Conservation (phyloP, 2,797 vertebrate species). For the Chiloscyllium punctatum region DNA sequence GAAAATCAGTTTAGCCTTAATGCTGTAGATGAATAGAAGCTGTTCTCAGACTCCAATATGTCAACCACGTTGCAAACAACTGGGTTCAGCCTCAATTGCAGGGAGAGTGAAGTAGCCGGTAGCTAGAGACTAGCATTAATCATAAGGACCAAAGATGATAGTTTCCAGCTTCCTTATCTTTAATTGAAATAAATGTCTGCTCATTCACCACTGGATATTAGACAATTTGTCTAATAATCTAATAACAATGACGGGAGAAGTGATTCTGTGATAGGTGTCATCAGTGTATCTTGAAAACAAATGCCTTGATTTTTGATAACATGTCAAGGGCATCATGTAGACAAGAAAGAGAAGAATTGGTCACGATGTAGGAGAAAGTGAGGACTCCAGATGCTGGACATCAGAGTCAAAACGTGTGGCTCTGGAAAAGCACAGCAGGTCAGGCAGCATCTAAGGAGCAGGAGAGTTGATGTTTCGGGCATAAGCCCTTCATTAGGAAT, state of each 20-base stretch:
- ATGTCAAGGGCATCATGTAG: neutral
- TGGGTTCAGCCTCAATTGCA: neutral
- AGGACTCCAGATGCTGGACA: too few relatives aligned
- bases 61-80: neutral
- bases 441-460: too few relatives aligned
- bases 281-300: neutral
- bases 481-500: too few relatives aligned
- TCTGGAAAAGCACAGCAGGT: too few relatives aligned
- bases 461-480: too few relatives aligned
- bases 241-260: neutral
- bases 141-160: neutral
- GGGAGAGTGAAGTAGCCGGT: neutral
- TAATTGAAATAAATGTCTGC: neutral
- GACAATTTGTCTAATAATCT: neutral
- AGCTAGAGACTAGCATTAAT: neutral
- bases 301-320: neutral
- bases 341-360: neutral
- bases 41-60: neutral
- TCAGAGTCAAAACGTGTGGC: too few relatives aligned
- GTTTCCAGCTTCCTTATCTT: neutral
- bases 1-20: neutral
- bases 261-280: neutral
- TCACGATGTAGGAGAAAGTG: too few relatives aligned
- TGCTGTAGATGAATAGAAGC: neutral
- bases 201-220: neutral